Evolutionary conservation across 2,113 vertebrate species (phyloP).

Genomic region (Perccottus glenii): DNA sequence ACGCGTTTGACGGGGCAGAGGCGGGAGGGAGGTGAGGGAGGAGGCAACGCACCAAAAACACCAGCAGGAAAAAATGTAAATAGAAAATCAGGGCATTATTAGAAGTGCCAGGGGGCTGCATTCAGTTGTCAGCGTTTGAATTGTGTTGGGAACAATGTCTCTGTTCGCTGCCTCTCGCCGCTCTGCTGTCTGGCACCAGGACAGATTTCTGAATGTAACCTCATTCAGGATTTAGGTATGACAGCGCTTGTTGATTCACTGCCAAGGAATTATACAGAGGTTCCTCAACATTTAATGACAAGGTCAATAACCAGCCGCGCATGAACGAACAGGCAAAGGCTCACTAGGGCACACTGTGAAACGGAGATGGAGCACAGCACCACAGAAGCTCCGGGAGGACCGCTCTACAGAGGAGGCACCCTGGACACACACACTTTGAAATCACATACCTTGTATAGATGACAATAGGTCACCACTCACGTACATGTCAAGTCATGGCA

Average conservation of each 20-base stretch:
- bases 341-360: not conserved
- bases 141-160: slow-evolving; percentile 44
- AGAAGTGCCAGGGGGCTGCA: slow-evolving; percentile 40
- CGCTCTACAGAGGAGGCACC: no score
- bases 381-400: no score
- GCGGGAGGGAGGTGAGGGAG: slow-evolving; percentile 23
- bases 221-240: slow-evolving; percentile 24
- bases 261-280: slow-evolving; percentile 42
- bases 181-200: slow-evolving; percentile 21
- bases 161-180: slow-evolving; percentile 28
- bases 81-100: slow-evolving; percentile 49
- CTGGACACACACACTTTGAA: no score
- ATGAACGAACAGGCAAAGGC: slow-evolving; percentile 22
- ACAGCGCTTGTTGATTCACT: slow-evolving; percentile 29
- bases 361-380: not conserved
- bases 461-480: no score
- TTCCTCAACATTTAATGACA: slow-evolving; percentile 38
- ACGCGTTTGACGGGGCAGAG: slow-evolving; percentile 50
- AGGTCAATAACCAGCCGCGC: slow-evolving; percentile 26
- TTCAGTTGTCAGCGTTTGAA: slow-evolving; percentile 59
- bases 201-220: slow-evolving; percentile 28
- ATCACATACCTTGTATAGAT: no score
- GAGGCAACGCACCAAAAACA: slow-evolving; percentile 37
- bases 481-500: no score
- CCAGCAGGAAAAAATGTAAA: slow-evolving; percentile 41